phyloP scores from a whole-genome alignment of 2,888 invertebrate genomes.

The Dascillus cervinus region DNA sequence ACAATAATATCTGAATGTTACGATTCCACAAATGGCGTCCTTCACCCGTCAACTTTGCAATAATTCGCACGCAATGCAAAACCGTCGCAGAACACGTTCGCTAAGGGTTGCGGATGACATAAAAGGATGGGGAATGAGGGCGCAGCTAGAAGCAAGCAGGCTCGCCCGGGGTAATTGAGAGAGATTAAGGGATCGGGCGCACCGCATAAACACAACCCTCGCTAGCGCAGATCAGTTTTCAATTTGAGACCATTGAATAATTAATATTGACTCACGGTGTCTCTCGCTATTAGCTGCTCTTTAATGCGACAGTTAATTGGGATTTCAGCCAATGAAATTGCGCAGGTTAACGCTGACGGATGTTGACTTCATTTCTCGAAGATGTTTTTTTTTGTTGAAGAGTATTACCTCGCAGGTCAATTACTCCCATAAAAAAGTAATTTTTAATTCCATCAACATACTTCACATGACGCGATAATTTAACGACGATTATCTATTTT shows the following conservation, averaged over 20 bases:
- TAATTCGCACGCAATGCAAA: no score
- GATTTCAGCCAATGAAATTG: conserved; percentile 6
- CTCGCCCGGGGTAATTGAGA: conserved; percentile 36
- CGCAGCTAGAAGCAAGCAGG: conserved; percentile 25
- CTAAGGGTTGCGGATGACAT: conserved; percentile 18
- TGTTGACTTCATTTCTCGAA: no score
- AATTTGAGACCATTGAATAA: conserved; percentile 38
- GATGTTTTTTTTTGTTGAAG: no score
- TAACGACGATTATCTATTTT: conserved; percentile 6
- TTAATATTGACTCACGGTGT: conserved; percentile 35
- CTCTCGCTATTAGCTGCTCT: conserved; percentile 28
- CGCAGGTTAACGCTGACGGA: no score
- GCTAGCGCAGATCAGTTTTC: conserved; percentile 36
- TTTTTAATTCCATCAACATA: no score
- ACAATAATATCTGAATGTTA: no score
- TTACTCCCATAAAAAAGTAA: no score
- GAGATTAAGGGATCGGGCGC: conserved; percentile 39
- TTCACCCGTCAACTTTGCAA: no score
- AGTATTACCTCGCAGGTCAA: no score
- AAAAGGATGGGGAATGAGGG: conserved; percentile 19
- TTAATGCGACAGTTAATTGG: conserved; percentile 25
- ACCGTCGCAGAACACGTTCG: conserved; percentile 24
- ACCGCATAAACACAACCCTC: conserved; percentile 38
- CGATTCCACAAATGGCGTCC: no score
- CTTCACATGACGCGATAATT: conserved; percentile 4